Percentiles rank a stretch among this genome's conserved stretches.
These are phyloP conservation scores for Drosophila insularis DNA, from an alignment of 1,140 invertebrate genomes.

Conservation along the genomic window DNA sequence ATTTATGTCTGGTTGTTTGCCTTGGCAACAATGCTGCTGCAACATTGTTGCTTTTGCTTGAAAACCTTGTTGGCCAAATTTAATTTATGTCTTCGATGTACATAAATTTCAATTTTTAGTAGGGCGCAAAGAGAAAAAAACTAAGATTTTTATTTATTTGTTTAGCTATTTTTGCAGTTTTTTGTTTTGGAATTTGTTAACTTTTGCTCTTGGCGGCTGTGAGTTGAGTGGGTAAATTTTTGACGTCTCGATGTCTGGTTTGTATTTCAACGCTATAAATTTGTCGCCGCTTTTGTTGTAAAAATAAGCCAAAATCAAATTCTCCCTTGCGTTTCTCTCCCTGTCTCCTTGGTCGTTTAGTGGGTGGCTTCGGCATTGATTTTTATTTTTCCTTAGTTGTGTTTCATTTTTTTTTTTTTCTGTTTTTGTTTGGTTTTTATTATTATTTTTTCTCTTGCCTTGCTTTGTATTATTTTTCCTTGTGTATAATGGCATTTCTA, in stretches of 20 bases:
- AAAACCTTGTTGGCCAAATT: constrained; percentile 28
- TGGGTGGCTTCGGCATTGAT: constrained; percentile 72
- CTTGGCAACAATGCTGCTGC: constrained; percentile 31
- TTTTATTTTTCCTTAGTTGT: constrained; percentile 48
- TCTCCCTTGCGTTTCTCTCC: not conserved
- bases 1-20: constrained; percentile 20
- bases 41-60: constrained; percentile 9
- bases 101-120: constrained; percentile 66
- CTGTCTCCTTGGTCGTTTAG: constrained; percentile 20
- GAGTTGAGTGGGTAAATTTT: constrained; percentile 30
- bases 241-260: constrained; percentile 77
- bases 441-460: constrained; percentile 24
- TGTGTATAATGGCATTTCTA: constrained; percentile 79
- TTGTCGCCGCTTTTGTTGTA: constrained; percentile 57
- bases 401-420: constrained; percentile 22
- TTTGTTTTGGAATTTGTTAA: constrained; percentile 41
- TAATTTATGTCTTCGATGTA: constrained; percentile 49
- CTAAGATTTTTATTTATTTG: constrained; percentile 63
- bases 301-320: constrained; percentile 1
- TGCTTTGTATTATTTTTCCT: constrained; percentile 8
- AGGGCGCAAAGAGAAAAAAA: constrained; percentile 3
- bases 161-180: constrained; percentile 38
- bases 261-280: constrained; percentile 77
- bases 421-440: constrained; percentile 32
- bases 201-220: constrained; percentile 48